Conservation (phyloP, 2,888 invertebrate species). For the Caenorhabditis drosophilae region DNA sequence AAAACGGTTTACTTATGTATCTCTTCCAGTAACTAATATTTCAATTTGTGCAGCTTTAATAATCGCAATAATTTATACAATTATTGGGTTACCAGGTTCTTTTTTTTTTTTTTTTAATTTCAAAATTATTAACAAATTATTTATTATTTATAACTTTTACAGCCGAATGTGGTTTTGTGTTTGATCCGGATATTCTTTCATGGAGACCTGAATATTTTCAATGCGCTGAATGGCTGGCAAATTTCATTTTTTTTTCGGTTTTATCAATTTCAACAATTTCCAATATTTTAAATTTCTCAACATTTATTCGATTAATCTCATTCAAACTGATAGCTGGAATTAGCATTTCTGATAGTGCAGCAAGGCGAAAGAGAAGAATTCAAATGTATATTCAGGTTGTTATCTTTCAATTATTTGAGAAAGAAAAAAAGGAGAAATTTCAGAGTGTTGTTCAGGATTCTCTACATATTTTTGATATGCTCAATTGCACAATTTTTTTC, state of each 20-base stretch:
- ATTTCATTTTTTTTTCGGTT: constrained; percentile 30
- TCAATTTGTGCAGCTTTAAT: constrained; percentile 15
- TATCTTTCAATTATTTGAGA: constrained; percentile 1
- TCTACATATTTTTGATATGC: constrained; percentile 35
- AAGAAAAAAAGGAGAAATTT: constrained; percentile 3
- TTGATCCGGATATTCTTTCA: constrained; percentile 25
- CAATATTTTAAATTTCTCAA: constrained; percentile 28
- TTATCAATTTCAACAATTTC: constrained; percentile 16
- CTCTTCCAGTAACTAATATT: constrained; percentile 11
- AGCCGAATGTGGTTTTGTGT: constrained; percentile 33
- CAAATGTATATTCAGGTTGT: constrained; percentile 32
- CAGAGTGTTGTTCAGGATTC: constrained; percentile 36
- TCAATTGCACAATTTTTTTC: constrained; percentile 33
- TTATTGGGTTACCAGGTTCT: constrained; percentile 21
- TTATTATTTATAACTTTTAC: not conserved
- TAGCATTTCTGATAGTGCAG: constrained; percentile 10
- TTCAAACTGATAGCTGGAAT: constrained; percentile 18
- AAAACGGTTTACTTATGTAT: not conserved
- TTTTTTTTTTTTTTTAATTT: constrained; percentile 1
- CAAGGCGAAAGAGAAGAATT: constrained; percentile 18
- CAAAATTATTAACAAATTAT: not conserved
- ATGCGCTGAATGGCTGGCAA: constrained; percentile 25
- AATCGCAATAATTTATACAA: constrained; percentile 23
- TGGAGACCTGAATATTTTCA: constrained; percentile 28
- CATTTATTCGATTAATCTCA: constrained; percentile 22